These are phyloP conservation scores for Dromius quadrimaculatus DNA, from an alignment of 2,888 invertebrate genomes.

Conservation along the genomic window DNA sequence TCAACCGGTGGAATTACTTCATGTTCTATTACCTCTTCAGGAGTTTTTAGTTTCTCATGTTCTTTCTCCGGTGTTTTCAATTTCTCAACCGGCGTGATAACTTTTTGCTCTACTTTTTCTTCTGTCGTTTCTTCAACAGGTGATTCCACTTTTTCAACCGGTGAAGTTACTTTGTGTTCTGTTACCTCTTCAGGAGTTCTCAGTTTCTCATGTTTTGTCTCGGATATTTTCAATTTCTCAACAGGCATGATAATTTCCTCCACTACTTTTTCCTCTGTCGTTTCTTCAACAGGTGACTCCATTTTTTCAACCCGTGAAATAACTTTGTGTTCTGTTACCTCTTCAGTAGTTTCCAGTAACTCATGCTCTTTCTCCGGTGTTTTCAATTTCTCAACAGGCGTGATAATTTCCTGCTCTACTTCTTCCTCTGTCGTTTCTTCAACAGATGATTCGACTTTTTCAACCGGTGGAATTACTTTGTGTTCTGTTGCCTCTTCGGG, in stretches of 20 bases:
- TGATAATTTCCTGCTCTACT: too few relatives aligned
- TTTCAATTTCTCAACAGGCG: not conserved
- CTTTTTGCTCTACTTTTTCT: not conserved
- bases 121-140: not conserved
- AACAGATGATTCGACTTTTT: too few relatives aligned
- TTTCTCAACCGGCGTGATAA: not conserved
- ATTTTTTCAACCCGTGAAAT: not conserved
- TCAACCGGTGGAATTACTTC: too few relatives aligned
- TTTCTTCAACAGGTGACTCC: too few relatives aligned
- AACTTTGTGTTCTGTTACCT: not conserved
- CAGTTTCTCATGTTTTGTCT: not conserved
- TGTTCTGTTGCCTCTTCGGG: too few relatives aligned
- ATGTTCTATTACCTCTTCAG: not conserved
- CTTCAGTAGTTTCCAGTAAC: conserved; percentile 4
- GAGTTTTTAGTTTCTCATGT: not conserved
- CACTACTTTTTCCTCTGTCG: not conserved
- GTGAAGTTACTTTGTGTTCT: not conserved
- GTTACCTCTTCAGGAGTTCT: not conserved
- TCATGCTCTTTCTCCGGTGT: conserved; percentile 45
- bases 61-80: not conserved
- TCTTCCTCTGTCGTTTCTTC: too few relatives aligned
- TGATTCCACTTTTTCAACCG: not conserved
- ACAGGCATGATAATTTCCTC: not conserved
- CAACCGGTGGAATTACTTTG: too few relatives aligned
- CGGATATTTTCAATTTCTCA: not conserved